These are phyloP conservation scores for Julus scanicus DNA, from an alignment of 2,888 invertebrate species.

Conservation along the genomic window DNA sequence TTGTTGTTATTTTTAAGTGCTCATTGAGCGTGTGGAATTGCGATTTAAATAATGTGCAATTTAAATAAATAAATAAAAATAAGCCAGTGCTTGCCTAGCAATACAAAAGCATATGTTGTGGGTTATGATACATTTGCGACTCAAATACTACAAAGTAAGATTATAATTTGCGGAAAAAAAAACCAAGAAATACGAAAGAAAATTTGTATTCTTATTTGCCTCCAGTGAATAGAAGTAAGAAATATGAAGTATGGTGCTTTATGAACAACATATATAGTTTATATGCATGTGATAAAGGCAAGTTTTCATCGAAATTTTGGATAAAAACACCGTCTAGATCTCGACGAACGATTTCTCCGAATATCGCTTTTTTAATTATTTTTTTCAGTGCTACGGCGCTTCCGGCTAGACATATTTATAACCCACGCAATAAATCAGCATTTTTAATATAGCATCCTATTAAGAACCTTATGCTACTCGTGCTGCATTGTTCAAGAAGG, in stretches of 20 bases:
- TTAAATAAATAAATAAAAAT: too few species aligned
- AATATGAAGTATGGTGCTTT: neutral
- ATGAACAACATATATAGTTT: neutral
- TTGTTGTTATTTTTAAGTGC: too few species aligned
- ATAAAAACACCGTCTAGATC: constrained; percentile 10
- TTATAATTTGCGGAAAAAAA: too few species aligned
- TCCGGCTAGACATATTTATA: constrained; percentile 33
- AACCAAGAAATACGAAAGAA: neutral
- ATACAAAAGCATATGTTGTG: too few species aligned
- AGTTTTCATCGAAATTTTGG: constrained; percentile 4
- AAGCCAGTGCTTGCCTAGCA: too few species aligned
- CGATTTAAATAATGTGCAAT: too few species aligned
- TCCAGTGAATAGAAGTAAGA: neutral
- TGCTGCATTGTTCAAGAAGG: neutral
- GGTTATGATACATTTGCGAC: too few species aligned
- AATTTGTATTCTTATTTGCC: constrained; percentile 33
- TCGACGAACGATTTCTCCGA: neutral
- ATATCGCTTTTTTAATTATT: constrained; percentile 20
- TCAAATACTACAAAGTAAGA: too few species aligned
- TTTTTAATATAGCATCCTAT: constrained; percentile 20
- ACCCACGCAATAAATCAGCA: constrained; percentile 24
- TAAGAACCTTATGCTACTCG: neutral
- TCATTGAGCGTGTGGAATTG: too few species aligned
- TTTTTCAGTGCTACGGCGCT: neutral
- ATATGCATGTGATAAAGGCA: neutral